phyloP scores from a whole-genome alignment of 2,113 vertebrate genomes.

The Lophotis ruficrista region DNA sequence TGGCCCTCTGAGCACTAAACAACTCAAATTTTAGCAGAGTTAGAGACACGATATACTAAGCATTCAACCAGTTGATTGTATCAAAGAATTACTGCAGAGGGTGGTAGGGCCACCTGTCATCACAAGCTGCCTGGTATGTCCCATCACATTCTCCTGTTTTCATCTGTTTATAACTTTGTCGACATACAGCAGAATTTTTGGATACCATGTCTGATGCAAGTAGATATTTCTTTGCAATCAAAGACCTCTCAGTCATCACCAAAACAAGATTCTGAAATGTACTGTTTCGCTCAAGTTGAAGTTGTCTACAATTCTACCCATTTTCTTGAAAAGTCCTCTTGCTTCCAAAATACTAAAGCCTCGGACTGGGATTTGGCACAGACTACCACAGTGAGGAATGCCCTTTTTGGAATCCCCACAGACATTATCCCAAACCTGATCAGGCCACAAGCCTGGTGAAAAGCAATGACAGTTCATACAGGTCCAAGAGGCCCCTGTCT shows the following conservation, averaged over 20 bases:
- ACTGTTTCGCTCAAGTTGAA: neutral
- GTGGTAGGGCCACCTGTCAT: neutral
- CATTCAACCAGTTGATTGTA: neutral
- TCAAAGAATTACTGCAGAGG: neutral
- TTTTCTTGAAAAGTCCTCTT: neutral
- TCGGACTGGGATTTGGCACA: neutral
- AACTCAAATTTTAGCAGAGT: neutral
- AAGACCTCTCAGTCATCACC: neutral
- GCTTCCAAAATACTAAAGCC: neutral
- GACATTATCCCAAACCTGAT: neutral
- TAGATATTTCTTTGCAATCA: neutral
- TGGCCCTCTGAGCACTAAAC: neutral
- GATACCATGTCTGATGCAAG: neutral
- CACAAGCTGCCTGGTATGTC: neutral
- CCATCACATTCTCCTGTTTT: neutral
- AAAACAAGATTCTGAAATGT: neutral
- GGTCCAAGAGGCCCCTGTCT: neutral
- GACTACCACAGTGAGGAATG: neutral
- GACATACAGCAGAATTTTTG: neutral
- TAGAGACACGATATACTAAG: neutral
- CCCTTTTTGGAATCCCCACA: neutral
- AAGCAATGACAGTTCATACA: neutral
- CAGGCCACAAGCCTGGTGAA: neutral
- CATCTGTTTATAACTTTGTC: neutral
- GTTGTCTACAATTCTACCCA: neutral